Percentiles rank a stretch among this genome's conserved stretches.
phyloP scores from a whole-genome alignment of 1,140 invertebrate species.

The Nasonia longicornis region DNA sequence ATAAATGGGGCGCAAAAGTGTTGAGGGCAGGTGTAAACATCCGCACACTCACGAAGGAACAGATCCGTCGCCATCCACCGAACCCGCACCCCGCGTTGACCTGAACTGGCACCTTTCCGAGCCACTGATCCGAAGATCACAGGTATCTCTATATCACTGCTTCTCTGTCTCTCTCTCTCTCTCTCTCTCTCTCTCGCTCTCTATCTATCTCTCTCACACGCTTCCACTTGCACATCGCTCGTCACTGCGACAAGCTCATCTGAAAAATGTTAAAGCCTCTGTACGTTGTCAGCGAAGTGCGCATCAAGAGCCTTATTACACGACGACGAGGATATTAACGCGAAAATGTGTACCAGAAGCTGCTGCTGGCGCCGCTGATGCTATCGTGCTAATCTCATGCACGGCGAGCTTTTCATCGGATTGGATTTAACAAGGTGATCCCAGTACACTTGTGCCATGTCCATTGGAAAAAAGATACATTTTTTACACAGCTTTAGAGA shows the following conservation, averaged over 20 bases:
- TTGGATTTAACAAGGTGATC: neutral
- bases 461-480: neutral
- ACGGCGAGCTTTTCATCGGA: neutral
- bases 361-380: neutral
- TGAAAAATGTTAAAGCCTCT: slow-evolving; percentile 15
- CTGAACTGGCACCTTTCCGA: slow-evolving; percentile 45
- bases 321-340: neutral
- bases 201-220: neutral
- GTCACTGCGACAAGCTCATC: slow-evolving; percentile 6
- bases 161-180: slow-evolving; percentile 2
- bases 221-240: neutral
- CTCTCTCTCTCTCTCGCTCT: slow-evolving; percentile 12
- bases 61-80: neutral
- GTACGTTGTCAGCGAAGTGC: neutral
- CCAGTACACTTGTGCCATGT: neutral
- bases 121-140: slow-evolving; percentile 48
- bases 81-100: neutral
- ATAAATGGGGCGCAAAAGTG: slow-evolving; percentile 3
- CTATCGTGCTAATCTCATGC: neutral
- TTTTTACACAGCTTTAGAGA: neutral
- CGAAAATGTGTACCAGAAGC: neutral
- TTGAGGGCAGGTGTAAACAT: slow-evolving; percentile 1
- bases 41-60: neutral
- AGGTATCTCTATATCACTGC: slow-evolving; percentile 34
- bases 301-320: neutral